Evolutionary conservation across 1,140 invertebrate species (phyloP), one percentile per base, ranked within the genome.

Genomic region (Wiebesia pumilae): DNA sequence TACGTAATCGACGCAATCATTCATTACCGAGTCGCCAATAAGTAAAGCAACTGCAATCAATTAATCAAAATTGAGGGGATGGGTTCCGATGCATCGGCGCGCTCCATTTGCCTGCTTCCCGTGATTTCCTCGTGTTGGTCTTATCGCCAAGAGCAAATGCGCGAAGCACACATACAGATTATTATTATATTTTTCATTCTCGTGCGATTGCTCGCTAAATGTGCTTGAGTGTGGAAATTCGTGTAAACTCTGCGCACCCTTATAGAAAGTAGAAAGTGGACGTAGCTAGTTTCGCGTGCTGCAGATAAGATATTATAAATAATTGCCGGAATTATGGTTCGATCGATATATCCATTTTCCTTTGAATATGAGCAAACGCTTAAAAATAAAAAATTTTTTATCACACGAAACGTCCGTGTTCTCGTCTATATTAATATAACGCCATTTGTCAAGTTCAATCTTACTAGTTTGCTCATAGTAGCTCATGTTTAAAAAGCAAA

Each of bases 1-100:
- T 81, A 81, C 86, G 81, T 84, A 87, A 87, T 87, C 75, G 81
- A 84, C 65, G 81, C 86, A 80, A 87, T 87, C 85, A 58, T 87
- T 87, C 81, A 87, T 87, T 87, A 78, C 79, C 16, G 1, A 58
- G 47, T 81, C 78, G 67, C 79, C 80, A 82, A 81, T 80, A 81
- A 82, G 80, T 82, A 77, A 77, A 82, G 85, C 85, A 82, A 78
- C 85, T 82, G 43, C 38, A 78, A 77, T 79, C 85, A 40, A 86
- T 86, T 58, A 86, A 83, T 86, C 85, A 83, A 82, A 86, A 67
- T 86, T 24, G 30, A 30, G 43, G 77, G 62, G 16, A 1, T 14
- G 78, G 27, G 24, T 40, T 0, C 0, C 3, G 80, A 19, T 54
- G 43, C 21, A 43, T 27, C 35, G 30, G n/a, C 3, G 30, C 73